Conservation (phyloP, 2,888 invertebrate species). For the Plagodis pulveraria region DNA sequence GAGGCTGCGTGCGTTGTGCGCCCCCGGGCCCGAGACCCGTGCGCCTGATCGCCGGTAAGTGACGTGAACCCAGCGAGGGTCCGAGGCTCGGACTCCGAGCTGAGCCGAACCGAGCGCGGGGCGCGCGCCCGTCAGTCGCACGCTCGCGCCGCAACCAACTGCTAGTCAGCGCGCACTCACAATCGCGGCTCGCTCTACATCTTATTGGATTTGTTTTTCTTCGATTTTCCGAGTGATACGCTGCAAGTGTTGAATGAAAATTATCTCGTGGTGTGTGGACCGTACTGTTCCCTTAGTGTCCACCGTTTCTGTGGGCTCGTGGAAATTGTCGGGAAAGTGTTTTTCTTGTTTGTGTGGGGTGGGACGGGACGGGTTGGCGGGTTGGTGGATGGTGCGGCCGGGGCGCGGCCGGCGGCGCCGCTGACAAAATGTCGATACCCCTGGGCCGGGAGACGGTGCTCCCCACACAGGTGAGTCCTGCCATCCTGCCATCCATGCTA, state of each 20-base stretch:
- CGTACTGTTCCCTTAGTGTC: slow-evolving; percentile 37
- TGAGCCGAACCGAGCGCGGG: slow-evolving; percentile 45
- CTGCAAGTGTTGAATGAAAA: slow-evolving; percentile 46
- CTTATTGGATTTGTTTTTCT: slow-evolving; percentile 53
- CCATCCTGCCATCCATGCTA: slow-evolving; percentile 1
- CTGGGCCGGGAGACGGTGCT: slow-evolving; percentile 81
- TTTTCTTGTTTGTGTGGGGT: slow-evolving; percentile 72
- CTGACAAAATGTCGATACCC: slow-evolving; percentile 84
- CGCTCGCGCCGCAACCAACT: slow-evolving; percentile 65
- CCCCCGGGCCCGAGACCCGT: slow-evolving; percentile 36
- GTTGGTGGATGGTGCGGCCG: slow-evolving; percentile 80
- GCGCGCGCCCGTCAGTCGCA: slow-evolving; percentile 66
- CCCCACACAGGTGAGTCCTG: slow-evolving; percentile 77
- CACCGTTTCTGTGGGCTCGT: slow-evolving; percentile 42
- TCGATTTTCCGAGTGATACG: slow-evolving; percentile 44
- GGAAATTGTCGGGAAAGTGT: slow-evolving; percentile 71
- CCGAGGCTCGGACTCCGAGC: slow-evolving; percentile 35
- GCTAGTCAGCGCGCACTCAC: slow-evolving; percentile 54
- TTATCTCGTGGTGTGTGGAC: slow-evolving; percentile 55
- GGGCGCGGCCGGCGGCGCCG: slow-evolving; percentile 83
- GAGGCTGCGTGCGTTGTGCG: slow-evolving; percentile 59
- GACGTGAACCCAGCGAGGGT: slow-evolving; percentile 30
- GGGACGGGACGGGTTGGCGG: slow-evolving; percentile 63
- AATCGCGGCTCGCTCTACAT: slow-evolving; percentile 55
- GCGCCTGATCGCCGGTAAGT: background rate